These are phyloP conservation scores for Cardiocondyla obscurior DNA, from an alignment of 1,140 invertebrate genomes.

Conservation along the genomic window DNA sequence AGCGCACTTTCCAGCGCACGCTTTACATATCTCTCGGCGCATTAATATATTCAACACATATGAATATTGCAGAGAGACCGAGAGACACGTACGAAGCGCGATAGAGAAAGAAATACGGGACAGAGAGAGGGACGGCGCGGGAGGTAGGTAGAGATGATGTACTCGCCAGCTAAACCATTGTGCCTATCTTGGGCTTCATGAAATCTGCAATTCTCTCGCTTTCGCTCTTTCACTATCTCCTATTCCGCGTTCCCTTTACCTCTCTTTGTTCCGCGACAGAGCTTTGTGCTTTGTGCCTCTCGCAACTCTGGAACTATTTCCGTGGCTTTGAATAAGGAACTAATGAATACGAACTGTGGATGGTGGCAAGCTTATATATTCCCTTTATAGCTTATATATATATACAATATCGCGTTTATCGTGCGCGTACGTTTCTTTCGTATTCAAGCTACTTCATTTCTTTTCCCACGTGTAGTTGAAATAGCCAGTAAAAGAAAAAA, in stretches of 20 bases:
- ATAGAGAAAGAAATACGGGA: conserved; percentile 57
- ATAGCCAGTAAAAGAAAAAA: too few species aligned
- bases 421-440: conserved; percentile 57
- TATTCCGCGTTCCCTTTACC: conserved; percentile 64
- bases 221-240: conserved; percentile 68
- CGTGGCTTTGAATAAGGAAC: conserved; percentile 83
- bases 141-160: conserved; percentile 60
- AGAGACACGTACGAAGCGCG: conserved; percentile 56
- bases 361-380: conserved; percentile 67
- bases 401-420: conserved; percentile 68
- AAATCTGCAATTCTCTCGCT: conserved; percentile 80
- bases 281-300: conserved; percentile 83
- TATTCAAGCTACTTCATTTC: conserved; percentile 47
- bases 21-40: conserved; percentile 79
- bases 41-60: conserved; percentile 84
- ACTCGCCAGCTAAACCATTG: conserved; percentile 80
- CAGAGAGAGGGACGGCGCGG: conserved; percentile 18
- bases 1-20: conserved; percentile 61
- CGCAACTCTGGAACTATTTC: conserved; percentile 83
- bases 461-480: background rate
- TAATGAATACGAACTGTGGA: conserved; percentile 81
- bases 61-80: conserved; percentile 78
- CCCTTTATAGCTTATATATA: conserved; percentile 33
- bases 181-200: conserved; percentile 82
- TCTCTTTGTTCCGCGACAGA: conserved; percentile 83